A percentile compares a stretch with the other conserved stretches of the same genome.
Evolutionary conservation across 92 coral and sea anemone genomes (phyloP).

Genomic region (Parazoanthus swiftii): DNA sequence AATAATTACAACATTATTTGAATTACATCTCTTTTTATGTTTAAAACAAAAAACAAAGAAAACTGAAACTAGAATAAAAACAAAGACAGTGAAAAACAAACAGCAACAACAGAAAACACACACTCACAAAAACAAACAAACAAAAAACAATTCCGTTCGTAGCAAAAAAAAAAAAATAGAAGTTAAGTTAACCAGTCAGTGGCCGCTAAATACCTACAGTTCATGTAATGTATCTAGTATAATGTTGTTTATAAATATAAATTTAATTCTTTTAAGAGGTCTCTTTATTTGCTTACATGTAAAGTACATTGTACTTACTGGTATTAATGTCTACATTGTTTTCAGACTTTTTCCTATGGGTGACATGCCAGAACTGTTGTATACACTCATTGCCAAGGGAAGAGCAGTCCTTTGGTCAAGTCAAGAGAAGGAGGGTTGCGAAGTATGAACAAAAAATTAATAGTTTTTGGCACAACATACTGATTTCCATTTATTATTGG

Average conservation of each 20-base stretch:
- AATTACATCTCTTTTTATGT: too few relatives aligned
- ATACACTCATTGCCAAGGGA: slow-evolving; percentile 89
- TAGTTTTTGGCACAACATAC: background rate
- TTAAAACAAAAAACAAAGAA: too few relatives aligned
- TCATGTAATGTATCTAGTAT: background rate
- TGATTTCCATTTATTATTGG: slow-evolving; percentile 6
- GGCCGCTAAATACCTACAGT: background rate
- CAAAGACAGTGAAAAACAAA: too few relatives aligned
- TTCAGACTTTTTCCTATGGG: slow-evolving; percentile 96
- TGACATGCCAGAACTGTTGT: slow-evolving; percentile 97
- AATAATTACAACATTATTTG: too few relatives aligned
- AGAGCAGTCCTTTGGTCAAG: slow-evolving; percentile 99
- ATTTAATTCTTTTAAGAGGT: background rate
- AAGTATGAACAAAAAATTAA: slow-evolving; percentile 54
- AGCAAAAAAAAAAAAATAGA: too few relatives aligned
- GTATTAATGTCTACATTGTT: background rate
- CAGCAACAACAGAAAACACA: too few relatives aligned
- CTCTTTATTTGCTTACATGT: background rate
- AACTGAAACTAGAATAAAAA: too few relatives aligned
- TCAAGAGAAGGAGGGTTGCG: slow-evolving; percentile 89
- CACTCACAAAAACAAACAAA: too few relatives aligned
- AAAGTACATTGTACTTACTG: background rate
- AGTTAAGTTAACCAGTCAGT: too few relatives aligned
- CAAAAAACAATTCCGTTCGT: too few relatives aligned
- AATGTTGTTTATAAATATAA: background rate